phyloP scores from a whole-genome alignment of 2,797 vertebrate genomes.

The Xyrichtys novacula region DNA sequence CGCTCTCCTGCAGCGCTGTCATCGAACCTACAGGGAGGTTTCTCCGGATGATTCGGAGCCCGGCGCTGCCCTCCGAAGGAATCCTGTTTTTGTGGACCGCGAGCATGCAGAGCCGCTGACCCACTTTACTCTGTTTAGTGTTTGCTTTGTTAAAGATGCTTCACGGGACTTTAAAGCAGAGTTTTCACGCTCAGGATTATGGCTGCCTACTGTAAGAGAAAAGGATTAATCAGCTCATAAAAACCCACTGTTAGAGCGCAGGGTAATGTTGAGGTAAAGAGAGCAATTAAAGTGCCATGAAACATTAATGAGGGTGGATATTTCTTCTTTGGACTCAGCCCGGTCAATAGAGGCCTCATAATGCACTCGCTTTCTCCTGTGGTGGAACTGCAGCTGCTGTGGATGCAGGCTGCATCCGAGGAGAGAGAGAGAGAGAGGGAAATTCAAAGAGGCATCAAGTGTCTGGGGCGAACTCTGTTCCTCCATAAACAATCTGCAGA shows the following conservation, averaged over 20 bases:
- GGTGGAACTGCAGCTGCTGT: background rate
- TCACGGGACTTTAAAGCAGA: constrained; percentile 4
- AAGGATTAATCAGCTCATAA: constrained; percentile 20
- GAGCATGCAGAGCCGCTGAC: constrained; percentile 25
- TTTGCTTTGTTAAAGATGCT: constrained; percentile 36
- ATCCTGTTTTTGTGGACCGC: constrained; percentile 14
- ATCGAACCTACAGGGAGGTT: constrained; percentile 2
- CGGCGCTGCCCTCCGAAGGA: constrained; percentile 17
- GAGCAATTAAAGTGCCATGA: constrained; percentile 33
- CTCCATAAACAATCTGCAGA: constrained; percentile 25
- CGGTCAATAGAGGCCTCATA: constrained; percentile 10
- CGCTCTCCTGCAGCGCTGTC: constrained; percentile 15
- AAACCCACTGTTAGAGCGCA: constrained; percentile 1
- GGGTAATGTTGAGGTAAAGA: constrained; percentile 31
- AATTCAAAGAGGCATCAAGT: constrained; percentile 41
- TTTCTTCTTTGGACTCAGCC: constrained; percentile 16
- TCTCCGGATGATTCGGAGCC: constrained; percentile 22
- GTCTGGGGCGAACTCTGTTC: constrained; percentile 16
- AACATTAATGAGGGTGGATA: constrained; percentile 34
- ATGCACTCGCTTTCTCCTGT: constrained; percentile 11
- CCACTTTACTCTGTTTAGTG: constrained; percentile 34
- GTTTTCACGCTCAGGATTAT: background rate
- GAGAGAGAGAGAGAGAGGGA: background rate
- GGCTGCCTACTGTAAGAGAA: constrained; percentile 10
- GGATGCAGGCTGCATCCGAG: constrained; percentile 1